Base-by-base conservation (phyloP, 2,797 vertebrate genomes). In the Danionella dracula region DNA sequence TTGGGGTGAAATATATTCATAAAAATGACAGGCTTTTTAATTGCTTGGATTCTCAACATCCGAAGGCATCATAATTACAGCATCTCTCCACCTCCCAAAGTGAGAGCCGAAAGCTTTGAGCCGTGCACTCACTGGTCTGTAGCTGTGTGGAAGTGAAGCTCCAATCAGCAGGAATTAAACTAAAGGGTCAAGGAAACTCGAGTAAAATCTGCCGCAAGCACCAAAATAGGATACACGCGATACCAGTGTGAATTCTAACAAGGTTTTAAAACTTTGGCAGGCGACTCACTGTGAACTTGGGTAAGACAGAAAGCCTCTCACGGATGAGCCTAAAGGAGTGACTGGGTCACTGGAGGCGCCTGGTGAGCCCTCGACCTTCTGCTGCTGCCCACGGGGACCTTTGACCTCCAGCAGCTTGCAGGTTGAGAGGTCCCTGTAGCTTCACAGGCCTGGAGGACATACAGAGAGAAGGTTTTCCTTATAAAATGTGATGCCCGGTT, bases 311-410 rank as follows among this genome's bases (percentile, higher is more conserved):
- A 9, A 32, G 19, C 16, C 17, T 63, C 29, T 5, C n/a, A 3
- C 35, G 23, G 51, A 29, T 41, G 8, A n/a, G 13, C 4, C 29
- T 44, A 6, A 23, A n/a, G 7, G 45, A 23, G 8, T 35, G 13
- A 13, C 35, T 51, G 23, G 65, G 46, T 54, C 27, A 7, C 8
- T 48, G 21, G 37, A 20, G 8, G 19, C 12, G 56, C 27, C 49
- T 53, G 67, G 76, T 61, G 75, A 76, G 71, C 53, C 77, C 74
- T 72, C 73, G 69, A 81, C 71, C 66, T 49, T 23, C 12, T 44
- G 56, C 53, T 15, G 61, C 50, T 66, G 59, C 66, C 62, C 66
- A 27, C 23, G 66, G 61, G 76, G 78, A 81, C 62, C 80, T 78
- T 69, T 82, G 72, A 76, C 73, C 68, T n/a, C 21, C 38, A 0